Evolutionary conservation across 2,113 vertebrate genomes (phyloP).

Genomic region (Zosterops lateralis): DNA sequence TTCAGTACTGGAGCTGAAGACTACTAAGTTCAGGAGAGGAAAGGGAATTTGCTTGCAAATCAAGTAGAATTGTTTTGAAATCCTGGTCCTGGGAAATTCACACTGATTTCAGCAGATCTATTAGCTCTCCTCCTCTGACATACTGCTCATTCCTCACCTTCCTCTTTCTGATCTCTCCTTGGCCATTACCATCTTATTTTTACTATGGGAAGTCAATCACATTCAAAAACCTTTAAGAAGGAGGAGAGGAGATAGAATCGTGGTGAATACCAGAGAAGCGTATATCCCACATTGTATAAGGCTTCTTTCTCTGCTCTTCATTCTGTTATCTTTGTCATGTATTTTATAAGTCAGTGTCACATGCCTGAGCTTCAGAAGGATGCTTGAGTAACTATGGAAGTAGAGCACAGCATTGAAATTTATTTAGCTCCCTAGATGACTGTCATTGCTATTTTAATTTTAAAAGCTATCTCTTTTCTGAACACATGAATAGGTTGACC

Average conservation of each 20-base stretch:
- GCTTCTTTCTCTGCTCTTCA: not conserved
- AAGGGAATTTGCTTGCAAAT: not conserved
- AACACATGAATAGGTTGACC: not conserved
- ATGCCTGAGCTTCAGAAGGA: not conserved
- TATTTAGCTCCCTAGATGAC: not conserved
- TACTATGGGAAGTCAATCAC: not conserved
- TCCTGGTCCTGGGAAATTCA: not conserved
- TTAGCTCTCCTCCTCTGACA: not conserved
- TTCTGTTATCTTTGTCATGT: not conserved
- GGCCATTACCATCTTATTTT: not conserved
- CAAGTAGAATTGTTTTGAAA: not conserved
- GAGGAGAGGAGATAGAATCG: not conserved
- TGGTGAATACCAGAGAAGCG: not conserved
- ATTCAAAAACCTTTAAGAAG: not conserved
- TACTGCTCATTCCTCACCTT: not conserved
- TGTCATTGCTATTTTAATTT: slow-evolving; percentile 1
- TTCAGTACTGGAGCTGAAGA: not conserved
- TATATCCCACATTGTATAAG: not conserved
- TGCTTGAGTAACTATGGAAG: not conserved
- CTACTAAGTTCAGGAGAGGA: not conserved
- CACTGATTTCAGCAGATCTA: not conserved
- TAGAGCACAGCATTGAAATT: not conserved
- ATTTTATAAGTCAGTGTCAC: not conserved
- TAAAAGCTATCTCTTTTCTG: not conserved
- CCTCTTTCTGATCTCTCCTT: not conserved